Base-by-base conservation (phyloP, 2,113 vertebrate genomes). In the Cepphus grylle region DNA sequence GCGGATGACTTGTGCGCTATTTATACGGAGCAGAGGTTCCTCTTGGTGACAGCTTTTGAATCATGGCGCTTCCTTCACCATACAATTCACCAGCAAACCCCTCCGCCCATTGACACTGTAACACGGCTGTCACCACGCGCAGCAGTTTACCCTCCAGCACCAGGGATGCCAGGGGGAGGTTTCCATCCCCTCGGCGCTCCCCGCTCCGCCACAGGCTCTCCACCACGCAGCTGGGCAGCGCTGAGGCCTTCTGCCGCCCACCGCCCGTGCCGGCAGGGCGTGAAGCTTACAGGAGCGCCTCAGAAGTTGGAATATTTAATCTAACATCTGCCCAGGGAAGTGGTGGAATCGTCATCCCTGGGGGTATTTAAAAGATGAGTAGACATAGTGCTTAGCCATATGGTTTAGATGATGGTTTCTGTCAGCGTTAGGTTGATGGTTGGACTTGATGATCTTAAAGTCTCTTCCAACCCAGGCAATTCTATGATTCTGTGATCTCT, bases 41-140 rank as follows among this genome's bases (percentile, higher is more conserved):
- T 85, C 70, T 15, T 4, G 26, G 61, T 81, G 94, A 88, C 81
- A 91, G 90, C 78, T 79, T 92, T 67, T 76, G 93, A 97, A 77
- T 95, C 88, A 81, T 18, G 77, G 59, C 47, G 22, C 74, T 80
- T 84, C 71, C 80, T 86, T 91, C 85, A 65, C 32, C 79, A 3
- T 22, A 52, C 29, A 63, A 73, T 58, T 92, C 91, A 69, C 87
- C 67, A 26, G 71, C 86, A 82, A 77, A 34, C 42, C 45, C 87
- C 38, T 92, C 50, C 27, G 26, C 78, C 90, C 49, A 25, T 12
- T 86, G 86, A 91, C 94, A 67, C 29, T 32, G 50, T 23, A 59
- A 70, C 49, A 47, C 2, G 18, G 67, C n/a, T 67, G 78, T 91
- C 85, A 63, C 53, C 59, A 8, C 15, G 12, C 50, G 67, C 52